Base-by-base conservation (phyloP, 2,888 invertebrate genomes). In the Chloroclystis v-ata region DNA sequence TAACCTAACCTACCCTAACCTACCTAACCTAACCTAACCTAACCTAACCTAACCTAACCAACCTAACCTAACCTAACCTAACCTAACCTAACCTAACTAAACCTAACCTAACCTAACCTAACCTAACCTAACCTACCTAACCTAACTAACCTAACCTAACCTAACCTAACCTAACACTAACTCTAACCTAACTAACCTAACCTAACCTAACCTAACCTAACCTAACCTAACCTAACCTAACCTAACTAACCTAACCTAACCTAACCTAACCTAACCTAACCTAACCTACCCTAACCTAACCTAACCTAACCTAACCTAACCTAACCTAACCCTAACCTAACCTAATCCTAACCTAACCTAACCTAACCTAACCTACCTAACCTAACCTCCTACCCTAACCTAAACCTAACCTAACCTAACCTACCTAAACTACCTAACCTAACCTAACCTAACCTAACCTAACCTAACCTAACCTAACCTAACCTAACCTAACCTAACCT, bases 11-110 rank as follows among this genome's bases (percentile, higher is more conserved):
- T 52, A 52, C 55, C 51, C n/a, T n/a, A 20, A 20, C 20, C 20
- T 20, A 20, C 43, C 43, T 43, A 40, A 40, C 40, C 40, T 40
- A 40, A 40, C 40, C 40, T 49, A 50, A 46, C 52, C 52, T 52
- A 50, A 47, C 48, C 46, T 55, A 56, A 54, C 58, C 56, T 54
- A 56, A 54, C 58, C 56, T 54, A 51, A 51, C 56, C 56, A 52
- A 56, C 54, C 56, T 55, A 55, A 57, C 58, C 56, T 56, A 58
- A 56, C 58, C 56, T 20, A 20, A 40, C 43, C 45, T 58, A 56
- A 54, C 52, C 54, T 51, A 54, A 56, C 55, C 57, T 59, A 58
- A 58, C 58, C 58, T 54, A 56, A 47, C 52, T 47, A 49, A 54
- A 50, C 50, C 47, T 49, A 32, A 46, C 46, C 46, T 46, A 46